Evolutionary conservation across 2,797 vertebrate genomes (phyloP), one percentile per base, ranked within the genome.

Genomic region (Enteromius argenteus): DNA sequence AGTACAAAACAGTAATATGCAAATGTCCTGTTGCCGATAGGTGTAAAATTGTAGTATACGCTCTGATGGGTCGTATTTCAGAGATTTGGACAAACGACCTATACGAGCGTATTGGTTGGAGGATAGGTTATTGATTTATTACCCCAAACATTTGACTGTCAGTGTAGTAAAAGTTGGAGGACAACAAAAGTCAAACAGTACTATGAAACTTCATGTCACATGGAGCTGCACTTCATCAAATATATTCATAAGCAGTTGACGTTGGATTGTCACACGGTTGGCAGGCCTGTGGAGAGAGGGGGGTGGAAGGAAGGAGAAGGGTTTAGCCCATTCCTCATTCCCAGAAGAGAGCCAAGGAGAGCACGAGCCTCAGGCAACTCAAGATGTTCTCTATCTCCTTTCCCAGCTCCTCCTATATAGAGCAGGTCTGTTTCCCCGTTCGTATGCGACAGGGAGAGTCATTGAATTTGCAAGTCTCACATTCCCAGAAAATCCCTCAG

Each of bases 361-460:
- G 62, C 53, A 32, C 32, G 71, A 76, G 81, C 85, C 81, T 80
- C 64, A 23, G 85, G 81, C 81, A 83, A 74, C 67, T 83, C 81
- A 67, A 74, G 62, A 80, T 83, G 69, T 74, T 74, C 68, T 74
- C 74, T 60, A 68, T 73, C 56, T 82, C 35, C 53, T 27, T 78
- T 74, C 35, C 67, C 60, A 68, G 30, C 17, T 13, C 13, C 60
- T 78, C 17, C 32, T 30, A 62, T 62, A 37, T 66, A 58, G 27
- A n/a, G 21, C 35, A 83, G 44, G 30, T 67, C 58, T 32, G 32
- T 66, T 83, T 46, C 62, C 62, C 35, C 67, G 60, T 83, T 53
- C 21, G 15, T 32, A 76, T 83, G 46, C 4, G 21, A 66, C 66
- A 79, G 7, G 0, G 10, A 67, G n/a, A 56, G 15, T 53, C 72